Conservation (phyloP, 2,888 invertebrate genomes). For the Cheilosia vernalis region DNA sequence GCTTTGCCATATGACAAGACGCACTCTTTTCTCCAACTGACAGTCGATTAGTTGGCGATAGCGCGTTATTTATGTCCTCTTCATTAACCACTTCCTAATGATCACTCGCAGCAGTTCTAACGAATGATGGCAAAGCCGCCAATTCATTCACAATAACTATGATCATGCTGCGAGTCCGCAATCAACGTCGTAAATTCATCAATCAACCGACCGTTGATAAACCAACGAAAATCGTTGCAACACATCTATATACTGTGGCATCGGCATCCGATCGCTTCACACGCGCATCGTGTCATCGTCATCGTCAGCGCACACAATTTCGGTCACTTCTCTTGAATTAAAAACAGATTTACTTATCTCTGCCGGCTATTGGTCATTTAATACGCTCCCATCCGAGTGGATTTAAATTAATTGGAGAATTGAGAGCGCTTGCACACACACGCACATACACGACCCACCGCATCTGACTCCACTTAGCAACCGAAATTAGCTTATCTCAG, state of each 20-base stretch:
- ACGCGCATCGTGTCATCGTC: conserved; percentile 50
- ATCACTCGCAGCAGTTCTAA: no score
- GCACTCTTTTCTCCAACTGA: no score
- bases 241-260: background rate
- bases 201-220: conserved; percentile 48
- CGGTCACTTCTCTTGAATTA: conserved; percentile 61
- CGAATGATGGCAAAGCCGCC: no score
- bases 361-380: conserved; percentile 46
- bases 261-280: conserved; percentile 13
- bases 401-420: conserved; percentile 67
- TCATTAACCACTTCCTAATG: no score
- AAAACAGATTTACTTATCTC: conserved; percentile 72
- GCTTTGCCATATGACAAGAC: no score
- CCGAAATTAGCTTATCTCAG: conserved; percentile 73
- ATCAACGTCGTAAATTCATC: conserved; percentile 50
- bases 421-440: background rate
- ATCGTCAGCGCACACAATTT: conserved; percentile 27
- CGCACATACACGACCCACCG: background rate
- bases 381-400: conserved; percentile 54
- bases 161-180: background rate
- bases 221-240: conserved; percentile 14
- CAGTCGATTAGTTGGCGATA: no score
- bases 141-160: conserved; percentile 10
- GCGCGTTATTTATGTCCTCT: no score
- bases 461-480: conserved; percentile 64